Percentiles rank a stretch among this genome's conserved stretches.
Conservation (phyloP, 92 coral and sea anemone species). For the Palythoa grandis region DNA sequence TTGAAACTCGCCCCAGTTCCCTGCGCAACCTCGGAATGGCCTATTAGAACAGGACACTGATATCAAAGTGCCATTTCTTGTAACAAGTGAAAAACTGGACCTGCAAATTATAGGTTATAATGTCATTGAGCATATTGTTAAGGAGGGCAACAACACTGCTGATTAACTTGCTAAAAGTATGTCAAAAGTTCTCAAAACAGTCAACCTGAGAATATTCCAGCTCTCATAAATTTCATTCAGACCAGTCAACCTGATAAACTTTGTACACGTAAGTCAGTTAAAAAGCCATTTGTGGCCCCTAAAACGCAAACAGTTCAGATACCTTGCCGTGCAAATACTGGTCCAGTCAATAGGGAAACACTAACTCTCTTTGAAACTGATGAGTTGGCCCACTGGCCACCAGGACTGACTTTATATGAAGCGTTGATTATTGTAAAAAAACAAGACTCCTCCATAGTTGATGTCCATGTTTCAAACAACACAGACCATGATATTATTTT, state of each 20-base stretch:
- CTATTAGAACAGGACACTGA: conserved; percentile 22
- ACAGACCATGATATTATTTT: no score
- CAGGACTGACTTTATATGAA: conserved; percentile 38
- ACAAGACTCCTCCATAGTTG: conserved; percentile 17
- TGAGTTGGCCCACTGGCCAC: conserved; percentile 33
- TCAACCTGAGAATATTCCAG: not conserved
- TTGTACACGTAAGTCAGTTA: conserved; percentile 22
- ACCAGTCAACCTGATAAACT: no score
- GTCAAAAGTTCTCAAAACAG: conserved; percentile 31
- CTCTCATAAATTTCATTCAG: no score
- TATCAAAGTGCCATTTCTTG: conserved; percentile 30
- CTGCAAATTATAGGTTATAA: conserved; percentile 48
- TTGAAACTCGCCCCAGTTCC: no score
- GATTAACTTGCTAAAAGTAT: conserved; percentile 30
- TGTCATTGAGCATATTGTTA: conserved; percentile 36
- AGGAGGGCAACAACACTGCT: conserved; percentile 34
- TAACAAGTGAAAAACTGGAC: conserved; percentile 23
- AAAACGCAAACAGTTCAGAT: conserved; percentile 22
- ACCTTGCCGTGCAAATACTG: conserved; percentile 44
- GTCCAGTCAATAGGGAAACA: not conserved
- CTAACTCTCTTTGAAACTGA: conserved; percentile 47
- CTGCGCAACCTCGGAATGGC: no score
- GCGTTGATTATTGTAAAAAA: conserved; percentile 9
- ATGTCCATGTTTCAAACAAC: no score
- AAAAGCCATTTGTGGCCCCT: conserved; percentile 12